Evolutionary conservation across 1,140 invertebrate genomes (phyloP).

Genomic region (Solenopsis fugax): DNA sequence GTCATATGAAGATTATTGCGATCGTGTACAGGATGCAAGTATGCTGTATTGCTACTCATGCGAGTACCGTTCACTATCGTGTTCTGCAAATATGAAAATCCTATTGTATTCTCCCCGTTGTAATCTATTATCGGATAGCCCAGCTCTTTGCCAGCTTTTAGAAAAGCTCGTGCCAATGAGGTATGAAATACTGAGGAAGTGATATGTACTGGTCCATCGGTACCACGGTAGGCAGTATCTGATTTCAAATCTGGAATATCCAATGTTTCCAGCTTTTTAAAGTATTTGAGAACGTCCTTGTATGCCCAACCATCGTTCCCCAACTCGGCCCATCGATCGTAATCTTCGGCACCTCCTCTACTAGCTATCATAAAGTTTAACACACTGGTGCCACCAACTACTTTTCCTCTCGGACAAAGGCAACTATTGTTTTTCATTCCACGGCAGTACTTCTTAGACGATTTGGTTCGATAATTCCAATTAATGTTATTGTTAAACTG

Average conservation of each 20-base stretch:
- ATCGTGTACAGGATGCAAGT: neutral
- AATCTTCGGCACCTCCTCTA: neutral
- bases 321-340: neutral
- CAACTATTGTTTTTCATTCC: constrained; percentile 6
- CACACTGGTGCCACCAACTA: neutral
- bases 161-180: neutral
- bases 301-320: neutral
- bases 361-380: neutral
- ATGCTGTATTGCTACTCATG: neutral
- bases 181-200: neutral
- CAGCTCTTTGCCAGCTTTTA: neutral
- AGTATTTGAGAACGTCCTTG: neutral
- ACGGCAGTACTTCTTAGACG: neutral
- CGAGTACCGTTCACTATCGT: neutral
- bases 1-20: neutral
- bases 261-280: neutral
- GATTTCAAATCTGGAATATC: neutral
- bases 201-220: neutral
- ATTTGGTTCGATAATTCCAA: neutral
- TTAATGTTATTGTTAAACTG: neutral
- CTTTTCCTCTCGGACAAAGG: neutral
- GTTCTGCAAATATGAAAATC: neutral
- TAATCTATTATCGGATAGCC: neutral
- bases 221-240: neutral
- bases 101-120: neutral